Base-by-base conservation (phyloP, 1,140 invertebrate genomes). In the Drosophila busckii region DNA sequence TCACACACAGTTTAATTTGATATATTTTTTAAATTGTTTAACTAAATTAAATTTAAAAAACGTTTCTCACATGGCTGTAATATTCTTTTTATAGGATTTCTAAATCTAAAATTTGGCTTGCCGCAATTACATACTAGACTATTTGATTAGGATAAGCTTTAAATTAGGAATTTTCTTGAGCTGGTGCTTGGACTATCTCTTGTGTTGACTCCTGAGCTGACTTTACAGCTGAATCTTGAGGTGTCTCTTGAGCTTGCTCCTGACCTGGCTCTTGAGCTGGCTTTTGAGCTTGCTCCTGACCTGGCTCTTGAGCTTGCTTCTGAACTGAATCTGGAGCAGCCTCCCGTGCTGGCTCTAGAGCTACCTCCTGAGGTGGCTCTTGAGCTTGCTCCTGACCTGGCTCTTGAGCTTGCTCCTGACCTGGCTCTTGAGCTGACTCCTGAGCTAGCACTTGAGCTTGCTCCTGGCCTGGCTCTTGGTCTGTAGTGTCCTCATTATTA, bases 1-100 rank as follows among this genome's bases (percentile, higher is more conserved):
- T n/a, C n/a, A n/a, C n/a, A n/a, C n/a, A n/a, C 38, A 10, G 9
- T 52, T 49, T 22, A 20, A 29, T 58, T 42, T 65, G 29, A 41
- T 53, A 26, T 29, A 37, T 29, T 34, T 12, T 45, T 28, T 49
- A 22, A 56, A 54, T 68, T 78, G 61, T 59, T 80, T 73, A 25
- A 60, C 63, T 80, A 80, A 64, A 63, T 80, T 78, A 64, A 64
- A 49, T 58, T 64, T 56, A 60, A 63, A n/a, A 60, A 26, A 63
- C 20, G 37, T 76, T 46, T 58, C n/a, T 56, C 59, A 65, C 60
- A 46, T 29, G 48, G 58, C 50, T 37, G 52, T 50, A 48, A 34
- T 26, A 50, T 8, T 19, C 28, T 40, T 23, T 46, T 28, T 52
- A 55, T 61, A 55, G 8, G 20, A 32, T 60, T 32, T 70, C 38